phyloP scores from a whole-genome alignment of 2,888 invertebrate genomes.

The Diplolepis rosae region DNA sequence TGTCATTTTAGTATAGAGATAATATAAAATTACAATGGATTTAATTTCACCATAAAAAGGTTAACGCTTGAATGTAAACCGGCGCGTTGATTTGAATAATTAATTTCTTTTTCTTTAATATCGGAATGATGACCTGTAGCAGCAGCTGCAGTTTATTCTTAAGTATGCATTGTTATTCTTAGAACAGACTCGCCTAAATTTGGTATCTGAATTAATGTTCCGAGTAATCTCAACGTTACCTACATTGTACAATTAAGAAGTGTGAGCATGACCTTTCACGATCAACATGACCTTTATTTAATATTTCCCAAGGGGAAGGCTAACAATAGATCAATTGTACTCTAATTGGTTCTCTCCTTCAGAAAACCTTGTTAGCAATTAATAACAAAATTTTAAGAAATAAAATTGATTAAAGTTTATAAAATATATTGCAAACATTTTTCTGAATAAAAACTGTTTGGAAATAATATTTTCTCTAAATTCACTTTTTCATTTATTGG shows the following conservation, averaged over 20 bases:
- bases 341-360: no score
- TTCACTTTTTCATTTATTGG: no score
- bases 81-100: slow-evolving; percentile 3
- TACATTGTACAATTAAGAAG: not conserved
- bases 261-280: not conserved
- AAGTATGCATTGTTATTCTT: slow-evolving; percentile 22
- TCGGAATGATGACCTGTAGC: slow-evolving; percentile 28
- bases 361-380: no score
- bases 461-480: no score
- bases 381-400: no score
- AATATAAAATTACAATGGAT: not conserved
- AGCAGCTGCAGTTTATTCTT: slow-evolving; percentile 20
- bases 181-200: slow-evolving; percentile 19
- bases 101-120: not conserved
- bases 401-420: no score
- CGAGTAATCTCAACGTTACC: slow-evolving; percentile 8
- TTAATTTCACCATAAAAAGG: slow-evolving; percentile 12
- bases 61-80: slow-evolving; percentile 17
- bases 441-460: no score
- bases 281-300: not conserved
- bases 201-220: slow-evolving; percentile 17
- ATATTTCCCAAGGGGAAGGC: not conserved
- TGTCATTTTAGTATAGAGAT: not conserved
- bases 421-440: no score
- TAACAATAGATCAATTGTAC: no score